Percentiles rank a stretch among this genome's conserved stretches.
Conservation (phyloP, 2,888 invertebrate genomes). For the Yponomeuta sedellus region DNA sequence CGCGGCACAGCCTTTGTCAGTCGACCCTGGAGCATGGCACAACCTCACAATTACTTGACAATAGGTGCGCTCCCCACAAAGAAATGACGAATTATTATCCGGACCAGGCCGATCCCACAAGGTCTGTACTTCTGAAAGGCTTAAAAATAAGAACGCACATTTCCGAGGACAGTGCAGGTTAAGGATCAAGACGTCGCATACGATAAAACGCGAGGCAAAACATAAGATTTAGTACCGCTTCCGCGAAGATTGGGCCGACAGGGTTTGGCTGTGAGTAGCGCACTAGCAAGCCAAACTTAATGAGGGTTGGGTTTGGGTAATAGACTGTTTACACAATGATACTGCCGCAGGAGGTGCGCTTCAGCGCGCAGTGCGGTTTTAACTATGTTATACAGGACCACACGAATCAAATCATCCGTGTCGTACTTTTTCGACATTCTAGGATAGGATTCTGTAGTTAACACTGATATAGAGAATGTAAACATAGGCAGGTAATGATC, state of each 20-base stretch:
- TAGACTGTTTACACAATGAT: not conserved
- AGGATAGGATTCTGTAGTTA: no score
- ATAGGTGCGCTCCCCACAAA: conserved; percentile 43
- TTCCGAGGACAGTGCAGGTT: conserved; percentile 31
- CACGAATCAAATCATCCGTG: not conserved
- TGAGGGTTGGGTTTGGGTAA: not conserved
- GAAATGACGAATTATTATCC: conserved; percentile 42
- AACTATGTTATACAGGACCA: not conserved
- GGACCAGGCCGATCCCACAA: conserved; percentile 23
- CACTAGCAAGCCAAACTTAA: not conserved
- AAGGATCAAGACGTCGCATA: conserved; percentile 28
- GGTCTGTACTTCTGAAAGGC: conserved; percentile 24
- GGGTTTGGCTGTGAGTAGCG: not conserved
- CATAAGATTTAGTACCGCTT: conserved; percentile 40
- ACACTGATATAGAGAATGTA: no score
- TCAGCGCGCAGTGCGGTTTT: not conserved
- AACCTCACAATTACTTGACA: conserved; percentile 40
- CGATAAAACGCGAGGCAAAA: conserved; percentile 35
- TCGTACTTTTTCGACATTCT: not conserved
- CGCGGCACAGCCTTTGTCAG: not conserved
- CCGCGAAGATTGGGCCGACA: conserved; percentile 39
- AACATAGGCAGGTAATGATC: not conserved
- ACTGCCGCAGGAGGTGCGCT: not conserved
- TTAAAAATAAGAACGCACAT: conserved; percentile 33
- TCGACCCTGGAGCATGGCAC: conserved; percentile 41